phyloP scores from a whole-genome alignment of 2,888 invertebrate genomes.

The Nebria brevicollis region DNA sequence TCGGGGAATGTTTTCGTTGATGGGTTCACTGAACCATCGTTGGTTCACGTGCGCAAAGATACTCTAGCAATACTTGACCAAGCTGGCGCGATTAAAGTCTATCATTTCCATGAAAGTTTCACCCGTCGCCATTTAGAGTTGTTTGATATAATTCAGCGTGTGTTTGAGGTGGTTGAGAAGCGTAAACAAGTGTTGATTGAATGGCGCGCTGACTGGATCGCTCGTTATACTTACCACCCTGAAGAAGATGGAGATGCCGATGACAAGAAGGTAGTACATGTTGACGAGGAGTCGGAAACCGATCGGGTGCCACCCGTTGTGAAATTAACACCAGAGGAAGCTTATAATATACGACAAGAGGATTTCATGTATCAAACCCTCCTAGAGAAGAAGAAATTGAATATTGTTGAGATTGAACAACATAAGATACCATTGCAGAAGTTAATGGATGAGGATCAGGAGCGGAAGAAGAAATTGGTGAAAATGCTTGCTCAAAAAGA shows the following conservation, averaged over 20 bases:
- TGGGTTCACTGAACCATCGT: constrained; percentile 2
- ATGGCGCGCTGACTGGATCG: background rate
- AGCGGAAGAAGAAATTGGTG: constrained; percentile 65
- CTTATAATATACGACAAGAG: constrained; percentile 63
- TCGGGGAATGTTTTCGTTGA: constrained; percentile 15
- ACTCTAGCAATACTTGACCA: constrained; percentile 8
- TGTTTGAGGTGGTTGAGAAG: background rate
- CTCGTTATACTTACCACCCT: background rate
- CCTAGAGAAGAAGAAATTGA: constrained; percentile 71
- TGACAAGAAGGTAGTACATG: background rate
- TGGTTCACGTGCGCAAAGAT: constrained; percentile 6
- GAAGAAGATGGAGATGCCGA: background rate
- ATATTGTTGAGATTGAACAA: constrained; percentile 69
- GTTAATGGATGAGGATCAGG: constrained; percentile 53
- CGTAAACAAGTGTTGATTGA: background rate
- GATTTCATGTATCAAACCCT: constrained; percentile 73
- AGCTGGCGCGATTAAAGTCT: constrained; percentile 26
- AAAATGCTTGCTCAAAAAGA: constrained; percentile 51
- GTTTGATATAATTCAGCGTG: background rate
- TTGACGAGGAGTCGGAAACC: constrained; percentile 60
- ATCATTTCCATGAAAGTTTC: constrained; percentile 2
- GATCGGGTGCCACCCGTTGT: constrained; percentile 65
- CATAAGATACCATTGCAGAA: constrained; percentile 71
- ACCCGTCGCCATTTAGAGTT: background rate
- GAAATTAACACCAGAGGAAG: background rate